Base-by-base conservation (phyloP, 2,797 vertebrate genomes). In the Galaxias olidus region DNA sequence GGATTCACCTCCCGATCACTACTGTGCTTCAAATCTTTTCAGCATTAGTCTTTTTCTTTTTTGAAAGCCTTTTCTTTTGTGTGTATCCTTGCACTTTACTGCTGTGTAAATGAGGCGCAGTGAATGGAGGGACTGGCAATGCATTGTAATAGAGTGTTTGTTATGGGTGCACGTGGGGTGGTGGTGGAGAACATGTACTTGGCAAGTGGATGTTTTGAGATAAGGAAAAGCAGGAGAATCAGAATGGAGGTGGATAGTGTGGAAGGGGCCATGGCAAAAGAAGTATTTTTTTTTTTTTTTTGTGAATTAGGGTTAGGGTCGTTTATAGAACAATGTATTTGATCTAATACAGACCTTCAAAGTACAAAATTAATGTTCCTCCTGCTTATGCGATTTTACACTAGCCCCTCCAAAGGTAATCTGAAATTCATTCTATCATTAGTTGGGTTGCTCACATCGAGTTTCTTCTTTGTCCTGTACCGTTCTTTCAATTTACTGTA, bases 71-170 rank as follows among this genome's bases (percentile, higher is more conserved):
- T 58, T 50, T 61, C 57, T 66, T 77, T 78, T 85, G 78, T 84
- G 76, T 87, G 73, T 89, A 86, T 90, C 89, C 87, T 93, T 92
- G 92, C 92, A 93, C 92, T 93, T 93, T 93, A 93, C 89, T 87
- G 87, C 90, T 90, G 89, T 84, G 90, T 90, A 84, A 88, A 76
- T 84, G 86, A 84, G 80, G 86, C 84, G 77, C 75, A 77, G 81
- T 86, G 85, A 86, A 75, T 74, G 76, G 78, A 78, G 84, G 83
- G 84, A 72, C 77, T 74, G 81, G 69, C 69, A 81, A 79, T 67
- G 65, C 63, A 63, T 75, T 77, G 63, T 87, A 72, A 51, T 61
- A 65, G 65, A 63, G 78, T 73, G 81, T 76, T 82, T 72, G 84
- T 79, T 65, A 63, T 40, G 77, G 76, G 83, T 87, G 86, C 73